Percentiles rank a stretch among this genome's conserved stretches.
phyloP scores from a whole-genome alignment of 1,140 invertebrate species.

The Sinonovacula constricta region DNA sequence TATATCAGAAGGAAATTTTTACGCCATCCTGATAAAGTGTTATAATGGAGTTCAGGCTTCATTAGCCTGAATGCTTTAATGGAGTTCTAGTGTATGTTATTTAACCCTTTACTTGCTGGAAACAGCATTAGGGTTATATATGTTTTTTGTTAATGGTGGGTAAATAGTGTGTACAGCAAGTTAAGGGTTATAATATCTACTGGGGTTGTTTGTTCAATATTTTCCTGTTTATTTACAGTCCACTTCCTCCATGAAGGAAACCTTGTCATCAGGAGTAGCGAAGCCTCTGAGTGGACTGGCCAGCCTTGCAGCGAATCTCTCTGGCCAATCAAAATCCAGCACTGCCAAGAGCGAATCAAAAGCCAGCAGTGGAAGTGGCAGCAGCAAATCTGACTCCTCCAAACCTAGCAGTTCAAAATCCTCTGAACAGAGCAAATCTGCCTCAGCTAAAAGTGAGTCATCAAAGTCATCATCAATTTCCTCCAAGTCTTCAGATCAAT shows the following conservation, averaged over 20 bases:
- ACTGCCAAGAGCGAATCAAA: slow-evolving; percentile 56
- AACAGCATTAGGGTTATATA: too few species aligned
- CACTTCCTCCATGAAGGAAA: slow-evolving; percentile 42
- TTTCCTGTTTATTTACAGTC: slow-evolving; percentile 33
- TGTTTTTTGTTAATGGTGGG: too few species aligned
- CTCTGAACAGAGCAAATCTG: slow-evolving; percentile 42
- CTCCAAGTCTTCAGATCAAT: slow-evolving; percentile 50
- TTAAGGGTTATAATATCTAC: too few species aligned
- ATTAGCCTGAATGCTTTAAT: too few species aligned
- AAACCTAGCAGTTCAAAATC: slow-evolving; percentile 45
- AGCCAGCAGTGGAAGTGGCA: slow-evolving; percentile 17
- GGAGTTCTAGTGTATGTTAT: too few species aligned
- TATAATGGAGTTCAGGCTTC: too few species aligned
- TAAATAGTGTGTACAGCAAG: too few species aligned
- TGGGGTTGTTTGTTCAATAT: too few species aligned
- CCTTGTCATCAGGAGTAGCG: slow-evolving; percentile 43
- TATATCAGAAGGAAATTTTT: too few species aligned
- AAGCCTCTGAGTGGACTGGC: slow-evolving; percentile 78
- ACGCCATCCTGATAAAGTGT: too few species aligned
- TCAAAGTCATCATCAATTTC: neutral
- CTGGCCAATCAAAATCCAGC: slow-evolving; percentile 69
- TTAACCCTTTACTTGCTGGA: too few species aligned
- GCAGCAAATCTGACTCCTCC: slow-evolving; percentile 45
- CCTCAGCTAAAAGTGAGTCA: slow-evolving; percentile 29
- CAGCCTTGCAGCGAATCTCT: slow-evolving; percentile 78